A percentile compares a stretch with the other conserved stretches of the same genome.
These are phyloP conservation scores for Eretmochelys imbricata DNA, from an alignment of 2,113 vertebrate species.

Conservation along the genomic window DNA sequence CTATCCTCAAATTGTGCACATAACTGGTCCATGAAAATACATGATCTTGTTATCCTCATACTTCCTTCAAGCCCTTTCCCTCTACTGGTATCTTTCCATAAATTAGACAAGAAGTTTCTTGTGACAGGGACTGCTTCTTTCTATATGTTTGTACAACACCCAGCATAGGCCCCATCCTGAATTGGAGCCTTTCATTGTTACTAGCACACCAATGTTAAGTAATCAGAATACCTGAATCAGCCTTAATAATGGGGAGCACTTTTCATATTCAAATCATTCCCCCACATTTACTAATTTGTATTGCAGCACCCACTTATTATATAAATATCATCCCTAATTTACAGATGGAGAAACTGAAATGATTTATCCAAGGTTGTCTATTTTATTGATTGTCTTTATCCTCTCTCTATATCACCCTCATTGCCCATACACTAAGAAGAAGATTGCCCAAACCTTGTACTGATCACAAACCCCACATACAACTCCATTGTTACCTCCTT, in stretches of 20 bases:
- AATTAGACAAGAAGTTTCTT: background rate
- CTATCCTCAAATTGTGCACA: background rate
- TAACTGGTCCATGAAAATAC: background rate
- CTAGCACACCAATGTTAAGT: fast-evolving
- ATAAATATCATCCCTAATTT: background rate
- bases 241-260: background rate
- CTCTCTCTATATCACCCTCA: background rate
- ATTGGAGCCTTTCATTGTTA: background rate
- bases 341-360: background rate
- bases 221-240: background rate
- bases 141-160: background rate
- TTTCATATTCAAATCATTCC: background rate
- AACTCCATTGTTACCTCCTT: background rate
- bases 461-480: background rate
- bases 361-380: background rate
- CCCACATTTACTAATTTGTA: background rate
- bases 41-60: background rate
- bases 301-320: background rate
- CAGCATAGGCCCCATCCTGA: background rate
- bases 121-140: background rate
- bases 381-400: background rate
- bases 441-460: background rate
- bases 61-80: background rate
- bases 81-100: background rate
- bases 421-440: background rate